A percentile compares a stretch with the other conserved stretches of the same genome.
Conservation (phyloP, 2,888 invertebrate species). For the Fissipunctia ypsillon region DNA sequence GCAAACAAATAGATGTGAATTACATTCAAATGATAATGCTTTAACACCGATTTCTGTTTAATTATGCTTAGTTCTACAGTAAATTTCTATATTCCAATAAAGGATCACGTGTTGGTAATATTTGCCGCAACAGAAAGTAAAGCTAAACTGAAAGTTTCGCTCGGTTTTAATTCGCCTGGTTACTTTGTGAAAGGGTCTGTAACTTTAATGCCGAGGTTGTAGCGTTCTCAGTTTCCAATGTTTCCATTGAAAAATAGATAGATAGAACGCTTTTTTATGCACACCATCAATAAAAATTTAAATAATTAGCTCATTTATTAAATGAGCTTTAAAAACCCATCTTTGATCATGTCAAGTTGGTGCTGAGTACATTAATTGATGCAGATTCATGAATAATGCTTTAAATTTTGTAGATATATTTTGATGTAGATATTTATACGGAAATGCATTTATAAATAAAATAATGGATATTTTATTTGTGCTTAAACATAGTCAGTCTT, state of each 20-base stretch:
- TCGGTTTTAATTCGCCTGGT: constrained; percentile 34
- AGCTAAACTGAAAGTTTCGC: constrained; percentile 53
- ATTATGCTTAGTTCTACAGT: constrained; percentile 2
- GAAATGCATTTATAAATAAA: constrained; percentile 11
- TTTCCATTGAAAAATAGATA: constrained; percentile 30
- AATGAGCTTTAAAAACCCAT: not conserved
- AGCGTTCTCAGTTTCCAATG: constrained; percentile 36
- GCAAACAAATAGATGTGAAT: constrained; percentile 68
- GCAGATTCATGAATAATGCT: constrained; percentile 21
- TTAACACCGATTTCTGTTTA: constrained; percentile 10
- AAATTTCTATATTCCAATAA: constrained; percentile 10
- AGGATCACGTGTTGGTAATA: constrained; percentile 14
- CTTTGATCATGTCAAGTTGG: not conserved
- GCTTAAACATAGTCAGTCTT: constrained; percentile 14
- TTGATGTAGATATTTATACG: not conserved
- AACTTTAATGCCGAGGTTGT: constrained; percentile 45
- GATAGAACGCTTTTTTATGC: too few species aligned
- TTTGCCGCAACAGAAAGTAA: constrained; percentile 54
- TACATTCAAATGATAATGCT: constrained; percentile 57
- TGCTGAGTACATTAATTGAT: not conserved
- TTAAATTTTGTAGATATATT: constrained; percentile 13
- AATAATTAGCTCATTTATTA: too few species aligned
- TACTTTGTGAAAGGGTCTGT: constrained; percentile 55
- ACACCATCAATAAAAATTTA: too few species aligned
- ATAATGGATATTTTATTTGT: constrained; percentile 12